phyloP scores from a whole-genome alignment of 2,888 invertebrate species.

The Heliconius aoede region DNA sequence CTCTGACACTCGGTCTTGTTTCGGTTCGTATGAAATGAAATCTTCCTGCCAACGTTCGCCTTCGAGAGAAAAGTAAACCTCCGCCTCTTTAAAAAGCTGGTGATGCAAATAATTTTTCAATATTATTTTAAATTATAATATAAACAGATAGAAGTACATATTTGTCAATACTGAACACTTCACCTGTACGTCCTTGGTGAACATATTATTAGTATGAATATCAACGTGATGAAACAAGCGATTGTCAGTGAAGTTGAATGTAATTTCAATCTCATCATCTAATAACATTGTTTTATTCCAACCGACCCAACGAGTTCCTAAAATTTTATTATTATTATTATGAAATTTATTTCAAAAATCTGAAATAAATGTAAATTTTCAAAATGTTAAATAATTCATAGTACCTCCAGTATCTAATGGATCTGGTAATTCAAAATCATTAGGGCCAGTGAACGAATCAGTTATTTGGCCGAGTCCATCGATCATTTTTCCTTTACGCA shows the following conservation, averaged over 20 bases:
- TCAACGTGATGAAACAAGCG: slow-evolving; percentile 89
- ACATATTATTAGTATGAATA: slow-evolving; percentile 91
- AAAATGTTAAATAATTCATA: slow-evolving; percentile 34
- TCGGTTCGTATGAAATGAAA: slow-evolving; percentile 85
- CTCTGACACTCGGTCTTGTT: slow-evolving; percentile 81
- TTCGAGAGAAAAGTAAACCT: slow-evolving; percentile 91
- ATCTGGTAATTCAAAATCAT: slow-evolving; percentile 85
- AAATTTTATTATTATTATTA: slow-evolving; percentile 33
- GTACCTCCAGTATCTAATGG: slow-evolving; percentile 84
- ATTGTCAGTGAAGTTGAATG: slow-evolving; percentile 91
- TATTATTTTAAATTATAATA: not conserved
- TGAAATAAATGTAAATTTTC: not conserved
- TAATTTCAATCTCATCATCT: slow-evolving; percentile 87
- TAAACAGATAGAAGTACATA: not conserved
- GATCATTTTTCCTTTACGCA: slow-evolving; percentile 80
- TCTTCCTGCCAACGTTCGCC: slow-evolving; percentile 89
- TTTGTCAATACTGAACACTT: slow-evolving; percentile 46
- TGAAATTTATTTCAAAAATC: not conserved
- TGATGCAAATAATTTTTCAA: slow-evolving; percentile 1
- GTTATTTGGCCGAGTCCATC: slow-evolving; percentile 93
- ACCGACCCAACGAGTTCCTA: slow-evolving; percentile 92
- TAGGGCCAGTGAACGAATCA: slow-evolving; percentile 88
- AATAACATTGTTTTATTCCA: slow-evolving; percentile 89
- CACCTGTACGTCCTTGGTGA: slow-evolving; percentile 91
- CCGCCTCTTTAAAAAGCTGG: slow-evolving; percentile 89